Conservation (phyloP, 2,888 invertebrate species). For the Dicranocentrus wangi region DNA sequence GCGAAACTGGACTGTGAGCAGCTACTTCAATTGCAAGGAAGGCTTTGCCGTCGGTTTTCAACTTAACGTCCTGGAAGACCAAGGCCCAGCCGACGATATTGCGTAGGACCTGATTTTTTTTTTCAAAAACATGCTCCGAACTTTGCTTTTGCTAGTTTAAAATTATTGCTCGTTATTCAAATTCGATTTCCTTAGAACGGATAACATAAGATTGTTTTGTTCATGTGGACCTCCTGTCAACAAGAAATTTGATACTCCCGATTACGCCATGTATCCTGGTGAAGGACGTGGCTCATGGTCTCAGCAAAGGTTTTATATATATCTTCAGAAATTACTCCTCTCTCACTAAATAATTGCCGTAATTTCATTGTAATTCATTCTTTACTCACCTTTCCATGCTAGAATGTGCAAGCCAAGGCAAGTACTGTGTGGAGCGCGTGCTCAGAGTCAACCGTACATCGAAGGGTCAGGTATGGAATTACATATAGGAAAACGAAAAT, state of each 20-base stretch:
- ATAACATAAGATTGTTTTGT: constrained; percentile 1
- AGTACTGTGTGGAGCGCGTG: background rate
- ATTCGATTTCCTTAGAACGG: background rate
- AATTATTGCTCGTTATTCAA: background rate
- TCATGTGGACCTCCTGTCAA: constrained; percentile 4
- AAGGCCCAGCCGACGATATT: constrained; percentile 3
- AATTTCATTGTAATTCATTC: too few relatives aligned
- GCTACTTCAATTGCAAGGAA: background rate
- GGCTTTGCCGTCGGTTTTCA: constrained; percentile 2
- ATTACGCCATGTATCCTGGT: background rate
- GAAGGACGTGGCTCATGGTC: constrained; percentile 8
- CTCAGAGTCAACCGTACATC: background rate
- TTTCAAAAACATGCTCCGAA: background rate
- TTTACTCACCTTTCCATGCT: background rate
- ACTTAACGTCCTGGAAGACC: constrained; percentile 1
- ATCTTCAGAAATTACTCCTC: background rate
- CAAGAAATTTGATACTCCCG: background rate
- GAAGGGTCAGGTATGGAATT: background rate
- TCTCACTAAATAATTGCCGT: too few relatives aligned
- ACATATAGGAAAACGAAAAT: background rate
- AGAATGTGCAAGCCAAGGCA: constrained; percentile 4
- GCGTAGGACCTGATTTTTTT: too few relatives aligned
- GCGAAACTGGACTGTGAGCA: constrained; percentile 1
- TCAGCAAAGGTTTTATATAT: background rate
- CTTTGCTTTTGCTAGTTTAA: background rate